Conservation (phyloP, 2,113 vertebrate genomes). For the Rhinopomastus cyanomelas region DNA sequence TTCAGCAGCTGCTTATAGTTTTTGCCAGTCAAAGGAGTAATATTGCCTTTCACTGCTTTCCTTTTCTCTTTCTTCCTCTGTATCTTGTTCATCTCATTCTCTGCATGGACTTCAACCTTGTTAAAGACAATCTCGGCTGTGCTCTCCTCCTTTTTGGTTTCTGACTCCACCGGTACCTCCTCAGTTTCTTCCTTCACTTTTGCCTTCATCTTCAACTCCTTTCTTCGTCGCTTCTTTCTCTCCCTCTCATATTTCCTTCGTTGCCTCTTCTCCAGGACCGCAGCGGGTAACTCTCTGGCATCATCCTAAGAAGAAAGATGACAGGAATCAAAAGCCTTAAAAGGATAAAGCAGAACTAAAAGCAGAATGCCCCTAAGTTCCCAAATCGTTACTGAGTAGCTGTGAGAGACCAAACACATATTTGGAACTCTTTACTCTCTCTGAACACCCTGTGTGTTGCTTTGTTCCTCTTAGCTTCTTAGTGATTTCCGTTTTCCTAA, state of each 20-base stretch:
- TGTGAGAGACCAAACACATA: not conserved
- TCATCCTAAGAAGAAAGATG: constrained; percentile 67
- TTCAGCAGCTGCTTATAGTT: constrained; percentile 94
- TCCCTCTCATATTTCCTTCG: constrained; percentile 89
- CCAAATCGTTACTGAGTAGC: not conserved
- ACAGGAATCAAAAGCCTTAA: not conserved
- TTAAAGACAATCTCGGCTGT: constrained; percentile 81
- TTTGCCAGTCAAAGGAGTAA: constrained; percentile 87
- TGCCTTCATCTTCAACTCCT: constrained; percentile 83
- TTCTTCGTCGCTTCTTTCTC: constrained; percentile 89
- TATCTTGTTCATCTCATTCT: constrained; percentile 74
- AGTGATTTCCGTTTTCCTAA: not conserved
- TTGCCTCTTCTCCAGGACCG: constrained; percentile 80
- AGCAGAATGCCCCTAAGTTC: not conserved
- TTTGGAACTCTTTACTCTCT: not conserved
- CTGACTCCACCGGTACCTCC: not conserved
- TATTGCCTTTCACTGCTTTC: constrained; percentile 80
- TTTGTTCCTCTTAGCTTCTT: not conserved
- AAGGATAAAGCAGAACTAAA: not conserved
- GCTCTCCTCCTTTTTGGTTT: constrained; percentile 39
- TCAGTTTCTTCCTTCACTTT: constrained; percentile 57
- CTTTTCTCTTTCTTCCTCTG: constrained; percentile 81
- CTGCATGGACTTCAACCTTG: constrained; percentile 78
- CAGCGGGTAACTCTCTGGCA: constrained; percentile 71
- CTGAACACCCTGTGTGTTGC: accelerated